A percentile compares a stretch with the other conserved stretches of the same genome.
phyloP scores from a whole-genome alignment of 1,140 invertebrate genomes.

The Calephelis virginiensis region DNA sequence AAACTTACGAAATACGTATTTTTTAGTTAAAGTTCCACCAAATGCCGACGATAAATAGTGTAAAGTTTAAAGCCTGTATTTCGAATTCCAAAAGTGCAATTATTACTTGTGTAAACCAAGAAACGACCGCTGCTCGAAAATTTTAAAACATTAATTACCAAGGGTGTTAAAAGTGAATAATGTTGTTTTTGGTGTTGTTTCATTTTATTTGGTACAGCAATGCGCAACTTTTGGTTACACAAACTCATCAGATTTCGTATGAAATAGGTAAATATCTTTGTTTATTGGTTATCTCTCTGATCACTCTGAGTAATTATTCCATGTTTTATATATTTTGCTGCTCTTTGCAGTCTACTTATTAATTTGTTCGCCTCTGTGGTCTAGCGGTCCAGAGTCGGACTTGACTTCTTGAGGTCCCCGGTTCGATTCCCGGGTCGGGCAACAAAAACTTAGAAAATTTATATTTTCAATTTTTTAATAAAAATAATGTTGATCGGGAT shows the following conservation, averaged over 20 bases:
- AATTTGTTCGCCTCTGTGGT: too few relatives aligned
- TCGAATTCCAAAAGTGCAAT: neutral
- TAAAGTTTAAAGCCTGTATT: neutral
- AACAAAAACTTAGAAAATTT: too few relatives aligned
- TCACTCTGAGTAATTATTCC: too few relatives aligned
- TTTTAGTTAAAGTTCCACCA: too few relatives aligned
- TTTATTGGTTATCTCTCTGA: neutral
- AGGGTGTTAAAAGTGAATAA: slow-evolving; percentile 4
- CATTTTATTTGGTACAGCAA: slow-evolving; percentile 14
- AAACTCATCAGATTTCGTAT: slow-evolving; percentile 41
- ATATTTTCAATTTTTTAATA: too few relatives aligned
- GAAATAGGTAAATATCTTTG: slow-evolving; percentile 49
- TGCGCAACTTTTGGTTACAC: slow-evolving; percentile 38
- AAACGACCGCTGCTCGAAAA: neutral
- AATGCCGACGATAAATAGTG: too few relatives aligned
- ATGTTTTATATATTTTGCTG: too few relatives aligned
- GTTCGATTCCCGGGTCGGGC: too few relatives aligned
- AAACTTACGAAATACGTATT: neutral
- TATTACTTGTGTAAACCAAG: neutral
- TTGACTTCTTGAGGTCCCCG: too few relatives aligned
- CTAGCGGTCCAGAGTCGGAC: too few relatives aligned
- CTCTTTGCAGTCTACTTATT: too few relatives aligned
- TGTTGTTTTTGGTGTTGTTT: slow-evolving; percentile 17
- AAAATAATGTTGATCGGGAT: too few relatives aligned
- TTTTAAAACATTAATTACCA: slow-evolving; percentile 6